Evolutionary conservation across 2,888 invertebrate species (phyloP).

Genomic region (Pyralis farinalis): DNA sequence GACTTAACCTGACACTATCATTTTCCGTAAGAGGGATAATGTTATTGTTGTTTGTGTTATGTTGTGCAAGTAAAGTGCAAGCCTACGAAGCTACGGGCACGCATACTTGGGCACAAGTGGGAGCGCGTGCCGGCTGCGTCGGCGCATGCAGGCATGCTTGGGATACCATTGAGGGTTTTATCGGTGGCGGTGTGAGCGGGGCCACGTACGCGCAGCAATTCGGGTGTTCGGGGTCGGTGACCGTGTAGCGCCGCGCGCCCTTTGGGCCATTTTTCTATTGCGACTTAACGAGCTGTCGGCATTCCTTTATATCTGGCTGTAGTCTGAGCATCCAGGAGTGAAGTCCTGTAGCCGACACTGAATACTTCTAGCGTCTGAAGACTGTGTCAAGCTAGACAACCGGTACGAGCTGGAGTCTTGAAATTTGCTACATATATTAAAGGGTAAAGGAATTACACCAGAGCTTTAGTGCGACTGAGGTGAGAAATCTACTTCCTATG

Average conservation of each 20-base stretch:
- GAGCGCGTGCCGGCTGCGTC: conserved; percentile 35
- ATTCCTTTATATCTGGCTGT: background rate
- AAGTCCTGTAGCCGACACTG: no score
- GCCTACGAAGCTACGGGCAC: background rate
- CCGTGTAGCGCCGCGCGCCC: conserved; percentile 51
- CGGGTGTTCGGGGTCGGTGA: conserved; percentile 58
- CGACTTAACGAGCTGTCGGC: conserved; percentile 23
- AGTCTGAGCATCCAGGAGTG: no score
- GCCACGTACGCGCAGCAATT: conserved; percentile 70
- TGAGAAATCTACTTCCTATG: no score
- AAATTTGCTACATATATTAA: no score
- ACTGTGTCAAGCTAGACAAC: no score
- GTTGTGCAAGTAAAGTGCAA: background rate
- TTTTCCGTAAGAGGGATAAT: no score
- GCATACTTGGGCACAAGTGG: conserved; percentile 16
- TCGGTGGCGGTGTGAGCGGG: conserved; percentile 28
- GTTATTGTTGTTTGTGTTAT: background rate
- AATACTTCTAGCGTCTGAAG: no score
- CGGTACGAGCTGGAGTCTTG: no score
- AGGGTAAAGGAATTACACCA: no score
- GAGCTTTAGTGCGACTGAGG: no score
- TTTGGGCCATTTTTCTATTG: conserved; percentile 47
- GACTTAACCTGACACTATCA: no score
- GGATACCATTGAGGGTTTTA: conserved; percentile 57
- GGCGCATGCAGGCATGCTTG: conserved; percentile 43